These are phyloP conservation scores for Procavia capensis DNA, from an alignment of 2,113 vertebrate genomes.

Conservation along the genomic window DNA sequence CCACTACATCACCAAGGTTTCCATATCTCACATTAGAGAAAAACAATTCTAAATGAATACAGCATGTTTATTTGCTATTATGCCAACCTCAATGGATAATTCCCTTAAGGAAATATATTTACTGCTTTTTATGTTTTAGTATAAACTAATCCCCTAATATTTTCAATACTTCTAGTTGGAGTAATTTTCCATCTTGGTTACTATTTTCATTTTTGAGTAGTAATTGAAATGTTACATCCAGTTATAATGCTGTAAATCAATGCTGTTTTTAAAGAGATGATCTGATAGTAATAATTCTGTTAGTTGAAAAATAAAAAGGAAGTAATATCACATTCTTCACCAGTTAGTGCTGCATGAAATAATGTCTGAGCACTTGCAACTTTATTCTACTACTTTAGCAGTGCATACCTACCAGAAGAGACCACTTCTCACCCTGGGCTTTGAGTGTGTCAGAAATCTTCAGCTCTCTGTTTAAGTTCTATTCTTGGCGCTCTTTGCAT, in stretches of 20 bases:
- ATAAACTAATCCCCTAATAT: conserved; percentile 16
- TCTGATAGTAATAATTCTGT: background rate
- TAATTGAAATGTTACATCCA: conserved; percentile 6
- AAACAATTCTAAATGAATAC: conserved; percentile 51
- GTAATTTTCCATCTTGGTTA: conserved; percentile 28
- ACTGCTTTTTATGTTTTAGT: conserved; percentile 63
- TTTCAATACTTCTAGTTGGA: conserved; percentile 32
- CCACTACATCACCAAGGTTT: background rate
- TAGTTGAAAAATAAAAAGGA: background rate
- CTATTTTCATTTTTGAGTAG: background rate
- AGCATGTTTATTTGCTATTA: conserved; percentile 63
- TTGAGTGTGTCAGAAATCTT: background rate
- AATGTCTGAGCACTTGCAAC: background rate
- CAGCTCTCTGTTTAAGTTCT: background rate
- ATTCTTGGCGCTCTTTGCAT: background rate
- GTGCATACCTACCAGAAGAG: background rate
- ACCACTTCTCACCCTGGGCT: background rate
- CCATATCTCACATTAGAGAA: conserved; percentile 49
- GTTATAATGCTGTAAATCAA: background rate
- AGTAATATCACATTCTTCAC: background rate
- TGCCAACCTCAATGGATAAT: conserved; percentile 62
- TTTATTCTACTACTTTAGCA: background rate
- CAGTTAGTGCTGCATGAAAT: background rate
- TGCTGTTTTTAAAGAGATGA: conserved; percentile 18
- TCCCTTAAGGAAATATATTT: conserved; percentile 59